phyloP scores from a whole-genome alignment of 1,140 invertebrate genomes.

The Harpegnathos saltator region DNA sequence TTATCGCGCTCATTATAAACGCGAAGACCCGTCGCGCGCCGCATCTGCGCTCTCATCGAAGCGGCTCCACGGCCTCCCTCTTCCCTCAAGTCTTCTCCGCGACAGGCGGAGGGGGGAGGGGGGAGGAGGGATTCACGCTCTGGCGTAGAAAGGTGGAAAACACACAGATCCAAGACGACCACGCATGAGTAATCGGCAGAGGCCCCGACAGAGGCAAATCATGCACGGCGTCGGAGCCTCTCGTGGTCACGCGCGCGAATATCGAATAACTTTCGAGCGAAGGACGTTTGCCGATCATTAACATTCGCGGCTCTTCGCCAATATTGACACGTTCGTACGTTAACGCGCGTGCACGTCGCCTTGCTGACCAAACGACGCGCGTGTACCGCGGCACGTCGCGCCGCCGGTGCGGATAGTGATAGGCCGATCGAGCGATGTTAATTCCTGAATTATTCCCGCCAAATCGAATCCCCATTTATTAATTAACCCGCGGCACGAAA shows the following conservation, averaged over 20 bases:
- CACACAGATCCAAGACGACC: no score
- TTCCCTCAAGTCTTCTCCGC: no score
- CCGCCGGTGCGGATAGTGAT: conserved; percentile 47
- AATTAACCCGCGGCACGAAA: conserved; percentile 64
- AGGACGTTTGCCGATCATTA: conserved; percentile 39
- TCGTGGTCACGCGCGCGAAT: no score
- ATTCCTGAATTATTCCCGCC: conserved; percentile 67
- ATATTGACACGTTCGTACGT: conserved; percentile 42
- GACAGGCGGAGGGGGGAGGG: no score
- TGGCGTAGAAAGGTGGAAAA: no score
- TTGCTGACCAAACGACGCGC: conserved; percentile 42
- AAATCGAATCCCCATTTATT: conserved; percentile 73
- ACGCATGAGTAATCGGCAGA: no score
- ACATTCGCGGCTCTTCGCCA: conserved; percentile 22
- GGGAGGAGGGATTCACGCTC: no score
- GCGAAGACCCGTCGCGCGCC: background rate
- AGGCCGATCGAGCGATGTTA: conserved; percentile 66
- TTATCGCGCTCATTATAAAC: conserved; percentile 12
- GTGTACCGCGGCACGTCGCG: background rate
- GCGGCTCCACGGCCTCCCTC: background rate
- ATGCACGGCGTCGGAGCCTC: no score
- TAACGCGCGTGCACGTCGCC: conserved; percentile 30
- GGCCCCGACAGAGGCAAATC: no score
- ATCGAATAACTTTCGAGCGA: background rate
- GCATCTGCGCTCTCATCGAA: background rate